These are phyloP conservation scores for Atopsyche davidsoni DNA, from an alignment of 1,140 invertebrate species.

Conservation along the genomic window DNA sequence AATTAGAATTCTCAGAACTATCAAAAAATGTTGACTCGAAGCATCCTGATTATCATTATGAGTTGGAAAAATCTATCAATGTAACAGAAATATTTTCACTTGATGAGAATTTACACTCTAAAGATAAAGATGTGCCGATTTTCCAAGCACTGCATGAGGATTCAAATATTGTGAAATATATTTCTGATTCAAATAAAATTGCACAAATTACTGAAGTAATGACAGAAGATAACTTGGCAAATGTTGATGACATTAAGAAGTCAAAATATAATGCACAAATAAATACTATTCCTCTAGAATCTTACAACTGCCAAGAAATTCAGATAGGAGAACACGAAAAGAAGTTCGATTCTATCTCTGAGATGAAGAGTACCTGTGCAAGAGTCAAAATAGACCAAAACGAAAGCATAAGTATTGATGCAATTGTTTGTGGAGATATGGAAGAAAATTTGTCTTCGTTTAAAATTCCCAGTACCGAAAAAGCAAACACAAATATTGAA, in stretches of 20 bases:
- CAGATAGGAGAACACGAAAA: constrained; percentile 21
- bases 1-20: constrained; percentile 12
- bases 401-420: constrained; percentile 22
- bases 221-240: constrained; percentile 26
- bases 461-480: constrained; percentile 17
- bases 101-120: constrained; percentile 14
- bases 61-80: constrained; percentile 22
- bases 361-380: constrained; percentile 9
- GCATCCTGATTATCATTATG: constrained; percentile 16
- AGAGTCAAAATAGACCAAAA: constrained; percentile 17
- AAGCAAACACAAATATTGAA: constrained; percentile 13
- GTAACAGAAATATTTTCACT: constrained; percentile 25
- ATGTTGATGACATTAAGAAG: constrained; percentile 12
- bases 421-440: constrained; percentile 16
- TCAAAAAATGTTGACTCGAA: constrained; percentile 5
- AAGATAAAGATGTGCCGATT: constrained; percentile 10
- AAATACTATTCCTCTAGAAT: constrained; percentile 20
- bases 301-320: constrained; percentile 21
- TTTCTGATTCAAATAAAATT: constrained; percentile 25
- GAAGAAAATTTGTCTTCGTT: constrained; percentile 6
- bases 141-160: constrained; percentile 10
- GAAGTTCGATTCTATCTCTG: constrained; percentile 1
- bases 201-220: constrained; percentile 33
- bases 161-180: constrained; percentile 12
- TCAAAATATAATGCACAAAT: constrained; percentile 10